A percentile compares a stretch with the other conserved stretches of the same genome.
Conservation (phyloP, 2,797 vertebrate genomes). For the Pangasius mekongensis region DNA sequence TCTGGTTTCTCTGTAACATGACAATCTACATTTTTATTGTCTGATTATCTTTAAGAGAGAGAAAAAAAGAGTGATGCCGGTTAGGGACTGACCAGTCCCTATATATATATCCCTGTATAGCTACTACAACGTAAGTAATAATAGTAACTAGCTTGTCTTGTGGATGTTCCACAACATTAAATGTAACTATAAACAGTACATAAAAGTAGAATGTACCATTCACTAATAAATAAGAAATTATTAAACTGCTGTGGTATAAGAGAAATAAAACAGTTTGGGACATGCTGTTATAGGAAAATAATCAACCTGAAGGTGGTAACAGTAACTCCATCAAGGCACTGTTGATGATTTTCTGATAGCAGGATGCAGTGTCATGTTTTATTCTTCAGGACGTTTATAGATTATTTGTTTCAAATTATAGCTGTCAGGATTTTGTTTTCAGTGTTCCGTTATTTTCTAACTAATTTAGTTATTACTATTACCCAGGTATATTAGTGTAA, state of each 20-base stretch:
- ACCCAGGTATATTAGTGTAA: neutral
- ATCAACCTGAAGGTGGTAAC: neutral
- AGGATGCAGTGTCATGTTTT: neutral
- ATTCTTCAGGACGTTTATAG: neutral
- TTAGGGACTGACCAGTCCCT: neutral
- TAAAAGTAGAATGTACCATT: neutral
- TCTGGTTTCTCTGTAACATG: neutral
- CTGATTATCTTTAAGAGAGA: neutral
- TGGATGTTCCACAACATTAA: neutral
- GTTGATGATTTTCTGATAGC: neutral
- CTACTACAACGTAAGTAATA: neutral
- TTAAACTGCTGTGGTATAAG: neutral
- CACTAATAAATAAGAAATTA: neutral
- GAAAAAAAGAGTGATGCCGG: neutral
- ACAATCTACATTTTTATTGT: neutral
- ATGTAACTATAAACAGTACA: neutral
- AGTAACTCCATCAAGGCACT: neutral
- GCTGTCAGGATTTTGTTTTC: neutral
- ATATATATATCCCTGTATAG: too few relatives aligned
- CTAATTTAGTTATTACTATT: neutral
- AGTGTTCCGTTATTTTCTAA: neutral
- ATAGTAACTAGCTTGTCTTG: neutral
- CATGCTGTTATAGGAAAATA: neutral
- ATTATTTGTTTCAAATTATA: neutral
- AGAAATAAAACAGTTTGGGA: neutral